These are phyloP conservation scores for Brachyopa scutellaris DNA, from an alignment of 2,888 invertebrate species.

Conservation along the genomic window DNA sequence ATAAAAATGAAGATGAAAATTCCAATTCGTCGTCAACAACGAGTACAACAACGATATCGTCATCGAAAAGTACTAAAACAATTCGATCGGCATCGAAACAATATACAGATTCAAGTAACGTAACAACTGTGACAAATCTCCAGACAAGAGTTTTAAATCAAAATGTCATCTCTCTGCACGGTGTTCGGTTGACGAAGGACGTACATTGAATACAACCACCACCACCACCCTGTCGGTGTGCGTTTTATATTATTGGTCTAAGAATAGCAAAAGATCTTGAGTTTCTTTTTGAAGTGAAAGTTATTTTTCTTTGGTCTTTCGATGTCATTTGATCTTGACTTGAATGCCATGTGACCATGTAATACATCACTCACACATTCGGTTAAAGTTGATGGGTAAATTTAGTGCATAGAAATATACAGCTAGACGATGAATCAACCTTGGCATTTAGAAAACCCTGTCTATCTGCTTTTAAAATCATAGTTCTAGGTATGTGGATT, in stretches of 20 bases:
- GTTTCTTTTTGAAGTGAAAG: conserved; percentile 63
- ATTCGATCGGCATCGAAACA: conserved; percentile 77
- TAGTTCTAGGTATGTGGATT: too few relatives aligned
- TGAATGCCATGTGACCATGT: conserved; percentile 45
- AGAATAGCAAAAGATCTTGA: conserved; percentile 48
- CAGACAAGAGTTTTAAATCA: conserved; percentile 32
- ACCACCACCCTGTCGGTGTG: background rate
- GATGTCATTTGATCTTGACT: conserved; percentile 59
- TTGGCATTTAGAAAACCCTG: too few relatives aligned
- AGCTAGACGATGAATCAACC: too few relatives aligned
- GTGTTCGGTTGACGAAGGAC: conserved; percentile 12
- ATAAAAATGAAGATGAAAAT: conserved; percentile 36
- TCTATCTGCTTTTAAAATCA: too few relatives aligned
- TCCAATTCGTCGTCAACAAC: conserved; percentile 67
- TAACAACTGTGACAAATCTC: background rate
- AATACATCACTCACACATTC: conserved; percentile 32
- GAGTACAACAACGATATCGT: conserved; percentile 67
- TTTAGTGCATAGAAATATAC: background rate
- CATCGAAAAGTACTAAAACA: conserved; percentile 73
- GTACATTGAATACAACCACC: too few relatives aligned
- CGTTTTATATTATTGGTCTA: conserved; percentile 12
- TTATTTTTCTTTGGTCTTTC: conserved; percentile 44
- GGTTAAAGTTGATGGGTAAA: background rate
- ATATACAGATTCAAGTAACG: conserved; percentile 80
- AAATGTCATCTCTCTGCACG: conserved; percentile 7